Evolutionary conservation across 2,113 vertebrate species (phyloP), one percentile per base, ranked within the genome.

Genomic region (Oryzias javanicus): DNA sequence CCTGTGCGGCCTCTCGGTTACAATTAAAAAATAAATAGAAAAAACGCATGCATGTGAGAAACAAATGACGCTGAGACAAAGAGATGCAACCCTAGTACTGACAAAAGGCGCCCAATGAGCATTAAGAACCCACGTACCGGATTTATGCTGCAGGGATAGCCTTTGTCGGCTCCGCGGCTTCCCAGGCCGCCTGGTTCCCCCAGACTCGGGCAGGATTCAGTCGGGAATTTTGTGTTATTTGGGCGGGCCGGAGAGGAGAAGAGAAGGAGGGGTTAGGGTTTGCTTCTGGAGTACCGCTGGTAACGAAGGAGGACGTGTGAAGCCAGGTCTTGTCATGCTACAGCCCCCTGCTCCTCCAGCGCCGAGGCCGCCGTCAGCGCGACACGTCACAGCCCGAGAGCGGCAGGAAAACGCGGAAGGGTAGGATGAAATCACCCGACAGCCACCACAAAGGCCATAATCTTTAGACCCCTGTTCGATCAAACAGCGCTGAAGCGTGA

Each of bases 371-470:
- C 94, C 94, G 93, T 94, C 93, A 94, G 93, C 91, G 90, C 92
- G 83, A 92, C 91, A 95, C 94, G 94, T 95, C 94, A 95, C 94
- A 91, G 93, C 92, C 91, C 86, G 87, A 92, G 87, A 94, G 91
- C 89, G 85, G 92, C 90, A 94, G 94, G 94, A 94, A 94, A 95
- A 94, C 90, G 92, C 93, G 94, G 93, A 95, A 95, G 93, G 88
- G 83, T 86, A 85, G 90, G 89, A 83, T 90, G 88, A 84, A 89
- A 80, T 90, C 86, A 90, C 88, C 81, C 81, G 72, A 76, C 83
- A 82, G 79, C 78, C 81, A 86, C 81, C 81, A 81, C 88, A 78
- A 73, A 88, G 83, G 86, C 89, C 91, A 85, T 73, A 59, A 84
- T 81, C 69, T 49, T 29, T 59, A 19, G 40, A 64, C 40, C 56